phyloP scores from a whole-genome alignment of 2,113 vertebrate genomes.

The Ovibos moschatus region DNA sequence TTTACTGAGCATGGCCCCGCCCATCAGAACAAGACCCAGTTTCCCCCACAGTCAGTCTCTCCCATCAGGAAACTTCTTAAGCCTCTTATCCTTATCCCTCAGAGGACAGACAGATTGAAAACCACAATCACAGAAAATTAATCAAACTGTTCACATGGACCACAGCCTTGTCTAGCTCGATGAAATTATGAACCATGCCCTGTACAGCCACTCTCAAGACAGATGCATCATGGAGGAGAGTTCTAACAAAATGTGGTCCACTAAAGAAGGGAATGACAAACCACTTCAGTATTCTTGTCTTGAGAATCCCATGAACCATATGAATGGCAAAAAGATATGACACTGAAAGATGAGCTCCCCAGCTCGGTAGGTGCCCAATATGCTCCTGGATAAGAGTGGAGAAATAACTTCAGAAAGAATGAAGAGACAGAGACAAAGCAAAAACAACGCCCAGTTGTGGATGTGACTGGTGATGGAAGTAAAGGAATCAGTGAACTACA shows the following conservation, averaged over 20 bases:
- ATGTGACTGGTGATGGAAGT: neutral
- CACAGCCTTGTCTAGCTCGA: neutral
- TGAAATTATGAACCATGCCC: neutral
- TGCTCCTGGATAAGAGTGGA: neutral
- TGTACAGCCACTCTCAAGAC: neutral
- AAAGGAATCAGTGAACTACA: neutral
- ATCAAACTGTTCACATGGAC: neutral
- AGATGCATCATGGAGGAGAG: neutral
- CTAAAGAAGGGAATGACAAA: neutral
- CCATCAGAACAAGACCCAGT: neutral
- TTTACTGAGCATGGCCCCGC: neutral
- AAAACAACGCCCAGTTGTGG: neutral
- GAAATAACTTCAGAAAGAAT: neutral
- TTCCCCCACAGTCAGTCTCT: neutral
- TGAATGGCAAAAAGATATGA: neutral
- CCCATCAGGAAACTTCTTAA: neutral
- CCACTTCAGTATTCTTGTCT: neutral
- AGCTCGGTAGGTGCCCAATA: neutral
- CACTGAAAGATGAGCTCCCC: neutral
- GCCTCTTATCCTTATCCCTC: neutral
- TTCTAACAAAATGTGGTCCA: neutral
- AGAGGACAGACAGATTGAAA: neutral
- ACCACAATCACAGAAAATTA: neutral
- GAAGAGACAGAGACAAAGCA: neutral
- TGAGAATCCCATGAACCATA: neutral